These are phyloP conservation scores for Vollenhovia emeryi DNA, from an alignment of 1,140 invertebrate species.

Conservation along the genomic window DNA sequence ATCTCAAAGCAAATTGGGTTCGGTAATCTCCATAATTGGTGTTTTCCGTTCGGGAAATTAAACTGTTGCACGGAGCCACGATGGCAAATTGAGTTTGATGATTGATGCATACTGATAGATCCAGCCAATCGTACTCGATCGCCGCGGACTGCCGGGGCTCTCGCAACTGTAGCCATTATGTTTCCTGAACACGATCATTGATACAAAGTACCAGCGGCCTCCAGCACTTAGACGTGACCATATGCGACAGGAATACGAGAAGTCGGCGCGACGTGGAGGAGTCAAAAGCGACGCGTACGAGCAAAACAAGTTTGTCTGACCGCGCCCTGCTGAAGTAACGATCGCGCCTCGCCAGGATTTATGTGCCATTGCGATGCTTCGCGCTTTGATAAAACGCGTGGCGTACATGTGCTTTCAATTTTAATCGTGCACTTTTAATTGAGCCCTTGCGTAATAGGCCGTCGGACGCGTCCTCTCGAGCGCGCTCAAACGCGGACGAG, in stretches of 20 bases:
- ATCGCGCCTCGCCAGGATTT: conserved; percentile 66
- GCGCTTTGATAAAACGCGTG: conserved; percentile 2
- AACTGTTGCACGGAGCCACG: conserved; percentile 33
- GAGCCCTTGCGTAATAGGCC: neutral
- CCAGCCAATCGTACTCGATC: conserved; percentile 6
- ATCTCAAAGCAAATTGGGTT: conserved; percentile 37
- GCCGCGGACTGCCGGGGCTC: neutral
- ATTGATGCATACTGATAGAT: conserved; percentile 39
- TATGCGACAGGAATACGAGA: conserved; percentile 58
- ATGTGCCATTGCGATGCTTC: conserved; percentile 22
- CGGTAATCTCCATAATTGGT: conserved; percentile 30
- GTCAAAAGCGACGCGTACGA: conserved; percentile 68
- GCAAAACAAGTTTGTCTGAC: conserved; percentile 65
- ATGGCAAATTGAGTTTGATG: conserved; percentile 46
- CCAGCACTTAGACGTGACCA: conserved; percentile 34
- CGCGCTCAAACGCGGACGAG: neutral
- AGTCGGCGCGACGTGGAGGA: conserved; percentile 62
- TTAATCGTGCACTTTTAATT: conserved; percentile 27
- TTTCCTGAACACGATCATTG: conserved; percentile 50
- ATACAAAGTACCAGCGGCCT: conserved; percentile 57
- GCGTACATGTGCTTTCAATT: neutral
- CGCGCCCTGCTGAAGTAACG: conserved; percentile 65
- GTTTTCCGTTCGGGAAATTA: conserved; percentile 49
- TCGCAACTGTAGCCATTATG: conserved; percentile 17
- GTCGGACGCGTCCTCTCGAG: neutral